Conservation (phyloP, 30 jellyfish, hydroid and myxozoan species). For the Pelagia noctiluca region DNA sequence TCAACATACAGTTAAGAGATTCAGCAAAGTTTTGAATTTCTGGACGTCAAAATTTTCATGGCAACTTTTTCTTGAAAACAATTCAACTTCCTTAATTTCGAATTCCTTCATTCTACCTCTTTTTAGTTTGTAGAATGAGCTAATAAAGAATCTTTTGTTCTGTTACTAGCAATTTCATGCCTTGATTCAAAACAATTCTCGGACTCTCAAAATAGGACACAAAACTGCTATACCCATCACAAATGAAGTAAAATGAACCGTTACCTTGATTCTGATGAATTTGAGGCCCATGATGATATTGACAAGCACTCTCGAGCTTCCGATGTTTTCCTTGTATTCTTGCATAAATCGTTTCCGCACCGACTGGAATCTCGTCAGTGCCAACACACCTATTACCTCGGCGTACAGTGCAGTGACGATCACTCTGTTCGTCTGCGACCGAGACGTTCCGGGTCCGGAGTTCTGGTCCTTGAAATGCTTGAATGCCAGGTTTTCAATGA, state of each 20-base stretch:
- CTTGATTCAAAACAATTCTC: too few relatives aligned
- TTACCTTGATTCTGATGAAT: conserved; percentile 93
- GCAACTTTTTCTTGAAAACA: too few relatives aligned
- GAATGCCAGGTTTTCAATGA: conserved; percentile 96
- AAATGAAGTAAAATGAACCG: too few relatives aligned
- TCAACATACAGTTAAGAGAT: too few relatives aligned
- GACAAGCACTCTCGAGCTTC: conserved; percentile 77
- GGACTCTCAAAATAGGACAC: too few relatives aligned
- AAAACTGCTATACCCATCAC: too few relatives aligned
- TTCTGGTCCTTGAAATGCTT: conserved; percentile 89
- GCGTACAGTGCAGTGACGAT: conserved; percentile 98
- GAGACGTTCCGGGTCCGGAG: conserved; percentile 57
- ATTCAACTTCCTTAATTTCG: too few relatives aligned
- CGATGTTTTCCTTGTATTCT: conserved; percentile 91
- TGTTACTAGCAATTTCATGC: too few relatives aligned
- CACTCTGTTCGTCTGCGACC: conserved; percentile 79
- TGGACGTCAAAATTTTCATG: too few relatives aligned
- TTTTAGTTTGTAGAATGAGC: too few relatives aligned
- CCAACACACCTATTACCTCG: conserved; percentile 98
- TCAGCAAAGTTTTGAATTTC: too few relatives aligned
- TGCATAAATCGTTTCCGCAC: conserved; percentile 91
- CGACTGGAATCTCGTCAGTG: conserved; percentile 97
- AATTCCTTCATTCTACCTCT: too few relatives aligned
- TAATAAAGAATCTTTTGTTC: neutral
- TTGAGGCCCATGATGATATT: conserved; percentile 91